Evolutionary conservation across 2,113 vertebrate species (phyloP).

Genomic region (Zonotrichia leucophrys): DNA sequence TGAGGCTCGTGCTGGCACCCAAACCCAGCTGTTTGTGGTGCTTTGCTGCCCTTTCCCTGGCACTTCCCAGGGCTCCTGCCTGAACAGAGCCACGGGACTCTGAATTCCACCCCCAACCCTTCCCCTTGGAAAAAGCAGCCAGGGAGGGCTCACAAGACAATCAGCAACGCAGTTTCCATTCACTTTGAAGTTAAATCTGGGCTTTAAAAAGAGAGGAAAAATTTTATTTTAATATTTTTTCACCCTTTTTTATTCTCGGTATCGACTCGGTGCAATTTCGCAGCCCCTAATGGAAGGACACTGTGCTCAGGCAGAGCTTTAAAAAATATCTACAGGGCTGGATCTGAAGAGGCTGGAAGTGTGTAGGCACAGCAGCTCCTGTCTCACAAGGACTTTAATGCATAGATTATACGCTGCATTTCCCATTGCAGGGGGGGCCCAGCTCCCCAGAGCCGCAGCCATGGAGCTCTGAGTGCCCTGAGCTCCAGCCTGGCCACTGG

Average conservation of each 20-base stretch:
- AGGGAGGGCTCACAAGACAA: not conserved
- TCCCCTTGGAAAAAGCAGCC: not conserved
- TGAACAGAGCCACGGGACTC: not conserved
- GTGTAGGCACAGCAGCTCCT: slow-evolving; percentile 5
- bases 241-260: not conserved
- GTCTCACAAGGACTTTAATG: not conserved
- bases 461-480: rapidly evolving
- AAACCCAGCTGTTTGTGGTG: rapidly evolving
- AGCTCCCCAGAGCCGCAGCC: not conserved
- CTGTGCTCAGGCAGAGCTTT: not conserved
- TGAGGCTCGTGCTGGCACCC: not conserved
- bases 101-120: not conserved
- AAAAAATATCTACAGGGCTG: not conserved
- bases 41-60: not conserved
- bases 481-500: not conserved
- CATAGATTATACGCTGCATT: slow-evolving; percentile 2
- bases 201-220: not conserved
- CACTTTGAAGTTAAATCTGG: slow-evolving; percentile 14
- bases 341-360: not conserved
- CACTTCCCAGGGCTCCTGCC: not conserved
- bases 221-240: no score
- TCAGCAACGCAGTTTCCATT: not conserved
- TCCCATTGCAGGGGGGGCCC: not conserved
- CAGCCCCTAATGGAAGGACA: not conserved
- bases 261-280: not conserved